Evolutionary conservation across 2,113 vertebrate species (phyloP).

Genomic region (Alligator sinensis): DNA sequence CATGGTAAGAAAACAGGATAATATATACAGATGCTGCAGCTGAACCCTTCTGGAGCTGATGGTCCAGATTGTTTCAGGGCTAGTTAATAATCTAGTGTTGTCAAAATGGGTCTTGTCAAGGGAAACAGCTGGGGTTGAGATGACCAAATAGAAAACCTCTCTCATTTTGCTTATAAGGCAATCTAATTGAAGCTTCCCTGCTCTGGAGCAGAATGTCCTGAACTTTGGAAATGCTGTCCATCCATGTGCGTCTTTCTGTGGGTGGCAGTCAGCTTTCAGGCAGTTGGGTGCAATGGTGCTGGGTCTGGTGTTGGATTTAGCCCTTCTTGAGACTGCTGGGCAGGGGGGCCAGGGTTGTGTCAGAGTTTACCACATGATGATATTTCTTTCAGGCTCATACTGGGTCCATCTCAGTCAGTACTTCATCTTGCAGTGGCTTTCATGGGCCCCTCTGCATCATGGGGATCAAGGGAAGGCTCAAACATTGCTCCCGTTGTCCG

Average conservation of each 20-base stretch:
- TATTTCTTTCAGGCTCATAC: too few relatives aligned
- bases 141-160: background rate
- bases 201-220: background rate
- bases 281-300: background rate
- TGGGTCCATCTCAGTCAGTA: too few relatives aligned
- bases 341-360: background rate
- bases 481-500: fast-evolving
- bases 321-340: background rate
- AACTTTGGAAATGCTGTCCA: background rate
- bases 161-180: background rate
- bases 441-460: background rate
- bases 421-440: background rate
- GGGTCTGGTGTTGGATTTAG: background rate
- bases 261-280: background rate
- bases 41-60: background rate
- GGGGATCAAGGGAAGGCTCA: background rate
- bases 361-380: too few relatives aligned
- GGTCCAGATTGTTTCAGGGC: background rate
- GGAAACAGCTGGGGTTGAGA: background rate
- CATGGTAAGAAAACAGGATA: background rate
- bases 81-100: background rate
- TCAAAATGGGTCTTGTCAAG: background rate
- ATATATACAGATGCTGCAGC: background rate
- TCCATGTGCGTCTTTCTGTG: background rate
- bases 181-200: background rate